Evolutionary conservation across 2,888 invertebrate species (phyloP).

Genomic region (Mimumesa dahlbomi): DNA sequence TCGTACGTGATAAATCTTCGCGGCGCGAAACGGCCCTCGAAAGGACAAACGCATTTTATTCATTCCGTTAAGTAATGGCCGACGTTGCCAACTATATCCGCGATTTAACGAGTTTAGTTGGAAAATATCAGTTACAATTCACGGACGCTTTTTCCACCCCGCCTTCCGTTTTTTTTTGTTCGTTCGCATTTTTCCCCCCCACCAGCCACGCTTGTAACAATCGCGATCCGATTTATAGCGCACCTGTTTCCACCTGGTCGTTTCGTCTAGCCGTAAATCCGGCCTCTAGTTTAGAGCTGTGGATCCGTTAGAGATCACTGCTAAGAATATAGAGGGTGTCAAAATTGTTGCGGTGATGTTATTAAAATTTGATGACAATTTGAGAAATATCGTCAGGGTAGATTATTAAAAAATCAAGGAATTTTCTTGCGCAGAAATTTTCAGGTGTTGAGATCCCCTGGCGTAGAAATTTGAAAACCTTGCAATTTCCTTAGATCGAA

Average conservation of each 20-base stretch:
- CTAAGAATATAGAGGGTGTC: too few species aligned
- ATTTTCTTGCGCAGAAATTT: too few species aligned
- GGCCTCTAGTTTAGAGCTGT: conserved; percentile 7
- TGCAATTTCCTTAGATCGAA: too few species aligned
- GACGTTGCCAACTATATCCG: conserved; percentile 30
- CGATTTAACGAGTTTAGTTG: conserved; percentile 57
- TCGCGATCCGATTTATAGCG: conserved; percentile 36
- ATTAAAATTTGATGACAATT: too few species aligned
- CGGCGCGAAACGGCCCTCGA: neutral
- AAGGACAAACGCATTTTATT: conserved; percentile 33
- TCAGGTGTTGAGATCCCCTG: too few species aligned
- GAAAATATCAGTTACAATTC: conserved; percentile 59
- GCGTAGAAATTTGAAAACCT: too few species aligned
- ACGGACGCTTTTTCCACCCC: conserved; percentile 30
- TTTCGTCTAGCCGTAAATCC: conserved; percentile 19
- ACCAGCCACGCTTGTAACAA: too few species aligned
- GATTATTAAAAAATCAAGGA: too few species aligned
- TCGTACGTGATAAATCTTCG: neutral
- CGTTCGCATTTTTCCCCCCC: too few species aligned
- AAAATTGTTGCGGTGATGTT: too few species aligned
- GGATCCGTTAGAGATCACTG: conserved; percentile 13
- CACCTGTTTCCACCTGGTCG: conserved; percentile 31
- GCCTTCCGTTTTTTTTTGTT: too few species aligned
- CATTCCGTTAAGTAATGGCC: conserved; percentile 42
- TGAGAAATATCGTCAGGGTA: too few species aligned